Base-by-base conservation (phyloP, 2,888 invertebrate species). In the Morpho deidamia region DNA sequence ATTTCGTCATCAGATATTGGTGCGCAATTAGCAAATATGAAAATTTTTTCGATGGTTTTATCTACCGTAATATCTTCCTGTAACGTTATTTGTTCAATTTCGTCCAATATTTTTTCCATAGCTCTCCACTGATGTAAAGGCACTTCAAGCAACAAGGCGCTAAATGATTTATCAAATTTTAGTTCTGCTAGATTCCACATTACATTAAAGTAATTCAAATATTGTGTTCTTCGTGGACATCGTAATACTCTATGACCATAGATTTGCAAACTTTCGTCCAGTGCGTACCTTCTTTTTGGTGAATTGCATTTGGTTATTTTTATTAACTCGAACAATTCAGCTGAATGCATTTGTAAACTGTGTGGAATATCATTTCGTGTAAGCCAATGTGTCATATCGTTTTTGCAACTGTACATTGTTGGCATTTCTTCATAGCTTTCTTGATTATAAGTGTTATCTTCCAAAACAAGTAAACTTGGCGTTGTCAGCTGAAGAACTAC, bases 271-370 rank as follows among this genome's bases (percentile, higher is more conserved):
- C 52, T 39, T 45, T 50, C 55, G 1, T 60, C 61, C 3, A 57
- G n/a, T 7, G 39, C 8, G 34, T 51, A 43, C n/a, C 7, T n/a
- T 33, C 44, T 53, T 7, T 10, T 11, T n/a, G 11, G n/a, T 11
- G 42, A 11, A 9, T 38, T 47, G 8, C 11, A 12, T 9, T 52
- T 61, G 39, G 32, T 60, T 39, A 46, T 58, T 14, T 61, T 45
- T 46, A 67, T 58, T 0, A 66, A 35, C 40, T 60, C 54, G 40
- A 56, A 66, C 11, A 67, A 54, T 11, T 67, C 66, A n/a, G 61
- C 56, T 56, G 60, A 52, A 32, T 61, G 59, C 23, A 43, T 39
- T 2, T n/a, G n/a, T 8, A 41, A 10, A 7, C 53, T 11, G n/a
- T 60, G 51, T 7, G 61, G 61, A 9, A 67, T 58, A 10, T 57